These are phyloP conservation scores for Trachelus tabidus DNA, from an alignment of 2,888 invertebrate genomes.

Conservation along the genomic window DNA sequence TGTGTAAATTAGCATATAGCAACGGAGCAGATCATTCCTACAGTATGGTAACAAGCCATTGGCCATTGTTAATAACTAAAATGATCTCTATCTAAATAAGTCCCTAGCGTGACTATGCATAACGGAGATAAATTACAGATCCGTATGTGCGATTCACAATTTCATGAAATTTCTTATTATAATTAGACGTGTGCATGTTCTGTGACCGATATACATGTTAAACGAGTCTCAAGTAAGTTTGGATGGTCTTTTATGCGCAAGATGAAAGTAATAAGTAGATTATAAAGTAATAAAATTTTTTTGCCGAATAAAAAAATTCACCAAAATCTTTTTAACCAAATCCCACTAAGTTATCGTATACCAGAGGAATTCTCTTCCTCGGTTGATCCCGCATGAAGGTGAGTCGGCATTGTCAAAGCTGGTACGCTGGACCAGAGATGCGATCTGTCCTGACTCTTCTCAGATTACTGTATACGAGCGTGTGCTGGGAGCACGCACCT, in stretches of 20 bases:
- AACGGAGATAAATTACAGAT: conserved; percentile 24
- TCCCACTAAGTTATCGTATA: not conserved
- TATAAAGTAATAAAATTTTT: not conserved
- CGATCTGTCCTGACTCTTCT: conserved; percentile 52
- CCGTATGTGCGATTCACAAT: not conserved
- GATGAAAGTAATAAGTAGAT: not conserved
- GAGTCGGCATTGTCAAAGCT: conserved; percentile 59
- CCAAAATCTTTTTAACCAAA: not conserved
- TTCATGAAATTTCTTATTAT: not conserved
- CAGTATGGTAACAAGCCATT: not conserved
- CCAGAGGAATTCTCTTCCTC: not conserved
- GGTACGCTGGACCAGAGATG: conserved; percentile 23
- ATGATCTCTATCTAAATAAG: conserved; percentile 55
- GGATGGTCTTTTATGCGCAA: not conserved
- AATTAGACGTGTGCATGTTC: not conserved
- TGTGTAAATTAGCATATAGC: not conserved
- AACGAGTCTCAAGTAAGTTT: not conserved
- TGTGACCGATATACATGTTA: not conserved
- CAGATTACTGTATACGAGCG: conserved; percentile 54
- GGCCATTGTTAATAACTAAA: conserved; percentile 44
- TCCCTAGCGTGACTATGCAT: conserved; percentile 57
- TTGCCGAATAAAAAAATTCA: not conserved
- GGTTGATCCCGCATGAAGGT: conserved; percentile 18
- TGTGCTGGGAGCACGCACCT: conserved; percentile 47
- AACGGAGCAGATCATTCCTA: not conserved